Evolutionary conservation across 53 echinoderm and acorn worm genomes (phyloP).

Genomic region (Echinometra lucunter): DNA sequence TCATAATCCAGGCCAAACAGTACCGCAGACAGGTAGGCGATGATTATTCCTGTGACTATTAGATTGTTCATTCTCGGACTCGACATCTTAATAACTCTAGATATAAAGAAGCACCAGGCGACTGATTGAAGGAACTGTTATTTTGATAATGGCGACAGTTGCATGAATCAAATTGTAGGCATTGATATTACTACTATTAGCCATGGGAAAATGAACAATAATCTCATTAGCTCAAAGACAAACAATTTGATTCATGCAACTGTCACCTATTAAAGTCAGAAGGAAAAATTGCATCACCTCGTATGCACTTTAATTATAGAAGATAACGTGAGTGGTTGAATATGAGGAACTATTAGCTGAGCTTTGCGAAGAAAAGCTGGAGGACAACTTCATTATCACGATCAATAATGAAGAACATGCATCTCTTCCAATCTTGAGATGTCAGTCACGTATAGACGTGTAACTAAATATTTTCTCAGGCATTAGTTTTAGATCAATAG

Average conservation of each 20-base stretch:
- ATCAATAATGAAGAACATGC: neutral
- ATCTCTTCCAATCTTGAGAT: neutral
- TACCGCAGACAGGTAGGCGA: constrained; percentile 75
- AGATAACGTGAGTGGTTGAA: neutral
- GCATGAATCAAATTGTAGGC: too few species aligned
- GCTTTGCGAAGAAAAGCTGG: neutral
- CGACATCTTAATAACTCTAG: constrained; percentile 84
- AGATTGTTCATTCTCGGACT: constrained; percentile 86
- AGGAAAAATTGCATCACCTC: neutral
- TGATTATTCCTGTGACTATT: constrained; percentile 73
- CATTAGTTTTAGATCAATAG: too few species aligned
- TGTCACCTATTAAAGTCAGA: too few species aligned
- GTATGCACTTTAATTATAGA: neutral
- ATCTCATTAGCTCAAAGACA: too few species aligned
- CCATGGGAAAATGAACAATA: too few species aligned
- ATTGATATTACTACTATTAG: too few species aligned
- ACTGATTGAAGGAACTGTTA: neutral
- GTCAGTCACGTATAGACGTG: too few species aligned
- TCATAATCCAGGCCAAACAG: constrained; percentile 76
- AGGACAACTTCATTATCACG: too few species aligned
- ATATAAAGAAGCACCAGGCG: neutral
- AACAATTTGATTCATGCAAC: too few species aligned
- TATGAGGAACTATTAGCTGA: neutral
- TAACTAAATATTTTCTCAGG: too few species aligned
- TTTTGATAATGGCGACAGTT: neutral